Evolutionary conservation across 1,140 invertebrate genomes (phyloP).

Genomic region (Muscidifurax raptorellus): DNA sequence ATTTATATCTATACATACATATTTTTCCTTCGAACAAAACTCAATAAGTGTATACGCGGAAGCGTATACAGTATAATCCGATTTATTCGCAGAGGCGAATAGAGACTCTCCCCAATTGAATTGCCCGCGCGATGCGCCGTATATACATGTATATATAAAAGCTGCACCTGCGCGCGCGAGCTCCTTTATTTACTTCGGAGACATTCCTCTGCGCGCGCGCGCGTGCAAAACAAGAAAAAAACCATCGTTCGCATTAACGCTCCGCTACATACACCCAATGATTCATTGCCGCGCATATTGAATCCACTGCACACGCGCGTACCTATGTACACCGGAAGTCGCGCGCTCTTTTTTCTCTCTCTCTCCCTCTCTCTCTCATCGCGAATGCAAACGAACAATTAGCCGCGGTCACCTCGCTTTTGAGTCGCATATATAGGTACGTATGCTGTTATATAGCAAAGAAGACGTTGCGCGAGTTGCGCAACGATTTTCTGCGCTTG

Average conservation of each 20-base stretch:
- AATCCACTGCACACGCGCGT: background rate
- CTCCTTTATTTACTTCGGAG: no score
- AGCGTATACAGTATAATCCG: background rate
- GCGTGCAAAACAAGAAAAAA: no score
- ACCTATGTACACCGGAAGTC: background rate
- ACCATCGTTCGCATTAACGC: no score
- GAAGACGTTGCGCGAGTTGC: conserved; percentile 5
- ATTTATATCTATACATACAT: no score
- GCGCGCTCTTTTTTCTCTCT: background rate
- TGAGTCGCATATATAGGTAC: background rate
- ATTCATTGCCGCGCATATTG: background rate
- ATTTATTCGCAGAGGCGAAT: background rate
- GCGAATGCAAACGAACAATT: conserved; percentile 1
- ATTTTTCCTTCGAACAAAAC: background rate
- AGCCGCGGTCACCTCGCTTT: background rate
- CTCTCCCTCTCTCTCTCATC: background rate
- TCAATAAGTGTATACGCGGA: no score
- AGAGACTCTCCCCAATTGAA: background rate
- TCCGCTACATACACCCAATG: background rate
- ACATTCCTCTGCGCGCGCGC: no score
- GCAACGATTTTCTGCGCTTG: background rate
- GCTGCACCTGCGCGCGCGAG: background rate
- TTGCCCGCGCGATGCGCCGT: background rate
- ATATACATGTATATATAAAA: no score
- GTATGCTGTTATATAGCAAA: background rate